Base-by-base conservation (phyloP, 2,797 vertebrate species). In the Paedocypris micromegethes region DNA sequence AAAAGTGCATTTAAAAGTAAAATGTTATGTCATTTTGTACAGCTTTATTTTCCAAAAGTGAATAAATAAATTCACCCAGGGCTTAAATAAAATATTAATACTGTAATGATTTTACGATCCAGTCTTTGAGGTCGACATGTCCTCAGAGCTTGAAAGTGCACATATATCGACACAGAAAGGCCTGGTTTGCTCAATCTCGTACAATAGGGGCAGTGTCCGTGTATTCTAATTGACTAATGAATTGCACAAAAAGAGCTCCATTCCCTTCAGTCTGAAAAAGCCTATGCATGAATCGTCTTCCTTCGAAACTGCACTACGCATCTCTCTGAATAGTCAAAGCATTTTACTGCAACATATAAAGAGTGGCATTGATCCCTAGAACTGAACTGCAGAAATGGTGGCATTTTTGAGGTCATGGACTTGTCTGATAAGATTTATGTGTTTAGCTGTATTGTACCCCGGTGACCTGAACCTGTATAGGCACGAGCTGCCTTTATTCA, bases 341-440 rank as follows among this genome's bases (percentile, higher is more conserved):
- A 72, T 63, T 9, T 50, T 74, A 54, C 41, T 42, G 41, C 67
- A 54, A 63, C 6, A 68, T 64, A 66, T 68, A 61, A 74, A 65
- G 47, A 66, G 55, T 63, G 59, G 73, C 75, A 66, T 61, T 76
- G 52, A 68, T 77, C 66, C 23, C 23, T 23, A 23, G 23, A 23
- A 1, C 23, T 23, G 23, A 76, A 51, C 55, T 69, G 67, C 47
- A 52, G 45, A 65, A 68, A 71, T 58, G 58, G 65, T 66, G 63
- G 58, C 52, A 64, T 65, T 66, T 76, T 69, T 65, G 39, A 64
- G 72, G 69, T 80, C 75, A 75, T 41, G 56, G 64, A 74, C 66
- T 61, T 75, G 68, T 73, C 75, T 70, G 69, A 69, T 52, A 77
- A 72, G 74, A 81, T 80, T 80, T 75, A 75, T 81, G 59, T 64